Evolutionary conservation across 2,888 invertebrate species (phyloP), one percentile per base, ranked within the genome.

Genomic region (Lysandra bellargus): DNA sequence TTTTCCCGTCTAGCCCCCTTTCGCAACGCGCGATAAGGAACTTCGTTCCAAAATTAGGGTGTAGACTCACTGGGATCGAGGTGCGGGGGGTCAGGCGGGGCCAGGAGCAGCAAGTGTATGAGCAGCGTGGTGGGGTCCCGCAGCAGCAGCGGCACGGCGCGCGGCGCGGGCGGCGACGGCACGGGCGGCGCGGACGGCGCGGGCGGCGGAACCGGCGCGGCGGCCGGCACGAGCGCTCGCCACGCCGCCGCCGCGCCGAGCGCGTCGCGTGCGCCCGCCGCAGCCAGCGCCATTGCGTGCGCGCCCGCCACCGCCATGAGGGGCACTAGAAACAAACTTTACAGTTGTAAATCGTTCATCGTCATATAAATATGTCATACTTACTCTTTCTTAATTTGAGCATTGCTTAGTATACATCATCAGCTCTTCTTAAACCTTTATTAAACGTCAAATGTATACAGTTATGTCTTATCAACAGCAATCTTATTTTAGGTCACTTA

Each of bases 91-190:
- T 97, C 97, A 81, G 97, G 93, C 33, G 99, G 98, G 82, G 98
- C 96, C 82, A 98, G 95, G 83, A 99, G 95, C 84, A 99, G 95
- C 85, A 98, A 96, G 90, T 99, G 98, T 86, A 98, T 95, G 73
- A 99, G 95, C 84, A 99, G 95, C 81, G 98, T 97, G 79, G 96
- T 95, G 4, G 98, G 98, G 95, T 99, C 99, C 79, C 97, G 95
- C 85, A 99, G 95, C 84, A 99, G 95, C 86, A 98, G 95, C 84
- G 99, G 99, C 86, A 99, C 93, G 78, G 89, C 88, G 14, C 90
- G 78, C 37, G 75, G 75, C 23, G 49, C 75, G 44, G 75, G 75
- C 30, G 75, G 85, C 78, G 88, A 83, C 81, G 84, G 84, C 72
- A 88, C 81, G 75, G 88, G 85, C 61, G 85, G 78, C 44, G 83